Conservation (phyloP, 2,113 vertebrate genomes). For the Anthoscopus minutus region DNA sequence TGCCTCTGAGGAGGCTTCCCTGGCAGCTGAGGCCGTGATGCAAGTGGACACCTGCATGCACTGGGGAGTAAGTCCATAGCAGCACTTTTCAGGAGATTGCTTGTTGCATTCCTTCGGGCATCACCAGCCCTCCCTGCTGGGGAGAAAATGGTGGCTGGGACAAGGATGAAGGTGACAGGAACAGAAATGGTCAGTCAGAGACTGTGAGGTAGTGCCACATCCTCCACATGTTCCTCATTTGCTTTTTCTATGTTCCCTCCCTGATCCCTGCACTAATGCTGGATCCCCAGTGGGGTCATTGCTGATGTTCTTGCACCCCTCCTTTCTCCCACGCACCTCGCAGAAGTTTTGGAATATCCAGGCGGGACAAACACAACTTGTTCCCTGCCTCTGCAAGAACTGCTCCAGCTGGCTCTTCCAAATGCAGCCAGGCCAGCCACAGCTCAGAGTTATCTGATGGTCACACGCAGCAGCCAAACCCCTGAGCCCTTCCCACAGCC, state of each 20-base stretch:
- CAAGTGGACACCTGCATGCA: neutral
- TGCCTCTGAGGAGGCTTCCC: neutral
- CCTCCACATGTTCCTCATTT: neutral
- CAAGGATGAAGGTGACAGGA: neutral
- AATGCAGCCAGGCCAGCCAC: neutral
- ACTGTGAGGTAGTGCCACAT: neutral
- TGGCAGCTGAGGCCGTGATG: neutral
- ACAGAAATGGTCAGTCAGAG: neutral
- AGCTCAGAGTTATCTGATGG: constrained; percentile 1
- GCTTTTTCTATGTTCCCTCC: neutral
- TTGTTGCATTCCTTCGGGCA: neutral
- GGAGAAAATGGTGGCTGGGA: neutral
- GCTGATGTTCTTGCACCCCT: neutral
- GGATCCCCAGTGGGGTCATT: neutral
- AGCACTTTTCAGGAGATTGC: neutral
- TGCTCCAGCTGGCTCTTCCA: constrained; percentile 11
- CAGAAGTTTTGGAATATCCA: neutral
- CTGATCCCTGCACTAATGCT: neutral
- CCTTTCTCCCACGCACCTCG: neutral
- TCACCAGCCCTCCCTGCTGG: neutral
- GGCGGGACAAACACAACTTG: neutral
- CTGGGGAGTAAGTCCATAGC: neutral
- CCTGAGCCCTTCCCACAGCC: neutral
- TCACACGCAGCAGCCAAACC: neutral
- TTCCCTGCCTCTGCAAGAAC: neutral